Evolutionary conservation across 2,888 invertebrate species (phyloP).

Genomic region (Epinotia bilunana): DNA sequence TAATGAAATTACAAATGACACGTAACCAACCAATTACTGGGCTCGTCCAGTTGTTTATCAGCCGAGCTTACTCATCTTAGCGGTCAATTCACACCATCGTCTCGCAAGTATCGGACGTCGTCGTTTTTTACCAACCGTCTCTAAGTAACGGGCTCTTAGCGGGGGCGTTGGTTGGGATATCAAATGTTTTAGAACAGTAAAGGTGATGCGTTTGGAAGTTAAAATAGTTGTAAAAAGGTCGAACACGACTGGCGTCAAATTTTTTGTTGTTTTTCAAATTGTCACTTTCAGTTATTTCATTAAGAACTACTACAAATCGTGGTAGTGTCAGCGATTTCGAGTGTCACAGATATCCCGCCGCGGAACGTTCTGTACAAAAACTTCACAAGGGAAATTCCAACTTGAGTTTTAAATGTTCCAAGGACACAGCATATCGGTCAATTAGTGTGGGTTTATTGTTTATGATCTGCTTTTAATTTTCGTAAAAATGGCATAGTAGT

Average conservation of each 20-base stretch:
- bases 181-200: slow-evolving; percentile 36
- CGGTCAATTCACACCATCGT: slow-evolving; percentile 83
- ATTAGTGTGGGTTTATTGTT: too few species aligned
- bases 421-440: too few species aligned
- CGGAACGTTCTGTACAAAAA: slow-evolving; percentile 2
- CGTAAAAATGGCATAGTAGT: too few species aligned
- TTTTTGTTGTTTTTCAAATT: slow-evolving; percentile 3
- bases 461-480: too few species aligned
- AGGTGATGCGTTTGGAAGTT: not conserved
- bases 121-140: slow-evolving; percentile 66
- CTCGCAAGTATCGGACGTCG: slow-evolving; percentile 77
- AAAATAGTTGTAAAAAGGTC: slow-evolving; percentile 17
- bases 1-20: slow-evolving; percentile 57
- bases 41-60: slow-evolving; percentile 78
- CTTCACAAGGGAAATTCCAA: slow-evolving; percentile 15
- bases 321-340: not conserved
- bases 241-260: not conserved
- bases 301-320: not conserved
- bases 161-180: slow-evolving; percentile 29
- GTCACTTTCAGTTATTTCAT: not conserved
- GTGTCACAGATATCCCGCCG: slow-evolving; percentile 8
- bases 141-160: slow-evolving; percentile 38
- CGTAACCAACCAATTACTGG: slow-evolving; percentile 74
- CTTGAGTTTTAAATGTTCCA: slow-evolving; percentile 12
- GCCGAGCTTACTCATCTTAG: slow-evolving; percentile 79